phyloP scores from a whole-genome alignment of 1,140 invertebrate genomes.

The Teleogryllus occipitalis region DNA sequence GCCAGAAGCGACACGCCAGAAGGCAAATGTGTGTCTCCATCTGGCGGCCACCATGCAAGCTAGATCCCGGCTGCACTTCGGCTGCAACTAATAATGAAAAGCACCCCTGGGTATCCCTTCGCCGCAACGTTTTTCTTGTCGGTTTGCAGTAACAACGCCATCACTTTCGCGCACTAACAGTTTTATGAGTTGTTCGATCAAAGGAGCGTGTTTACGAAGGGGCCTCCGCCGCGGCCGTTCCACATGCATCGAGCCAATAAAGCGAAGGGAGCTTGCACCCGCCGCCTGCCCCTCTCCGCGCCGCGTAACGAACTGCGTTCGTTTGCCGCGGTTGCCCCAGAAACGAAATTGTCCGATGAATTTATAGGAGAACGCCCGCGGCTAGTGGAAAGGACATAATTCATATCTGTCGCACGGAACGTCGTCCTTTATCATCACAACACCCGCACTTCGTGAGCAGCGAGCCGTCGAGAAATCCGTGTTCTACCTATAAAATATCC shows the following conservation, averaged over 20 bases:
- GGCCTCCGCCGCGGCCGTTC: neutral
- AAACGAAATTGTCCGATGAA: neutral
- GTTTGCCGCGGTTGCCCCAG: neutral
- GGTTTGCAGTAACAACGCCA: too few relatives aligned
- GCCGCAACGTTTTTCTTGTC: too few relatives aligned
- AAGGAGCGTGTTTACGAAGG: neutral
- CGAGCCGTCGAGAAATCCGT: neutral
- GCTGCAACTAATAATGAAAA: too few relatives aligned
- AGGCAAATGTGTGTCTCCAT: too few relatives aligned
- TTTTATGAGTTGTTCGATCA: too few relatives aligned
- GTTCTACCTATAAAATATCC: constrained; percentile 1
- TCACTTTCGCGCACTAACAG: too few relatives aligned
- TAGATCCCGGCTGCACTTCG: too few relatives aligned
- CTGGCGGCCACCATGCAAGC: too few relatives aligned
- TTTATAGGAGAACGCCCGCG: neutral
- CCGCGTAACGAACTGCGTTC: neutral
- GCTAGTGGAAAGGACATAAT: neutral
- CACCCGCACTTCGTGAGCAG: neutral
- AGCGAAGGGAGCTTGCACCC: neutral
- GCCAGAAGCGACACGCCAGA: too few relatives aligned
- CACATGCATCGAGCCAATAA: neutral
- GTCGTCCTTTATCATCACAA: neutral
- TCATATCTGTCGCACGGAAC: neutral
- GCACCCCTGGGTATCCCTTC: too few relatives aligned
- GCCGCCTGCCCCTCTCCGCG: too few relatives aligned